A percentile compares a stretch with the other conserved stretches of the same genome.
Conservation (phyloP, 92 coral and sea anemone species). For the Metridium senile region DNA sequence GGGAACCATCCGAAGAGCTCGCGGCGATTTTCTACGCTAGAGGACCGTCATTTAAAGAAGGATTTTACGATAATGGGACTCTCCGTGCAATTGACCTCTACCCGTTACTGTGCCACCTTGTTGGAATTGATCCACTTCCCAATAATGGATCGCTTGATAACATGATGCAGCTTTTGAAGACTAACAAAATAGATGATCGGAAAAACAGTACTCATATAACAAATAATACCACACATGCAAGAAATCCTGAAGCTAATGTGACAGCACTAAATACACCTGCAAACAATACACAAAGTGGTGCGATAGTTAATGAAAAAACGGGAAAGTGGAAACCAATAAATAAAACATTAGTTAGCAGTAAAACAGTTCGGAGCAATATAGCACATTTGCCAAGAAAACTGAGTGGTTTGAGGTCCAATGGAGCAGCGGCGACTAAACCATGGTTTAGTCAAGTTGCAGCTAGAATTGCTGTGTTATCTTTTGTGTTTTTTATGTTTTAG, state of each 20-base stretch:
- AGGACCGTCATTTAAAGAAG: slow-evolving; percentile 84
- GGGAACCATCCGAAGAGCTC: slow-evolving; percentile 40
- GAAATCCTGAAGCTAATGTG: background rate
- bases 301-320: background rate
- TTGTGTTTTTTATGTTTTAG: too few species aligned
- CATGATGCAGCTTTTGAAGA: slow-evolving; percentile 45
- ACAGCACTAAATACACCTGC: background rate
- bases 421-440: too few species aligned
- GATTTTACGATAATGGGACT: slow-evolving; percentile 39
- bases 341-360: background rate
- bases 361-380: background rate
- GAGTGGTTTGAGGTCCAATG: too few species aligned
- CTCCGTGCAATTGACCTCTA: slow-evolving; percentile 80
- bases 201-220: background rate
- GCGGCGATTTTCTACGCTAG: slow-evolving; percentile 79
- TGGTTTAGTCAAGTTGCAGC: too few species aligned
- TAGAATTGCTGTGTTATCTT: too few species aligned
- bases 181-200: background rate
- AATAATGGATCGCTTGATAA: slow-evolving; percentile 80
- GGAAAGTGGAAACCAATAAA: background rate
- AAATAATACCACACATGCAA: background rate
- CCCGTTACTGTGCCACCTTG: slow-evolving; percentile 79
- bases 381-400: too few species aligned
- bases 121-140: slow-evolving; percentile 60
- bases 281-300: background rate